phyloP scores from a whole-genome alignment of 2,888 invertebrate genomes.

The Phymatocera aterrima region DNA sequence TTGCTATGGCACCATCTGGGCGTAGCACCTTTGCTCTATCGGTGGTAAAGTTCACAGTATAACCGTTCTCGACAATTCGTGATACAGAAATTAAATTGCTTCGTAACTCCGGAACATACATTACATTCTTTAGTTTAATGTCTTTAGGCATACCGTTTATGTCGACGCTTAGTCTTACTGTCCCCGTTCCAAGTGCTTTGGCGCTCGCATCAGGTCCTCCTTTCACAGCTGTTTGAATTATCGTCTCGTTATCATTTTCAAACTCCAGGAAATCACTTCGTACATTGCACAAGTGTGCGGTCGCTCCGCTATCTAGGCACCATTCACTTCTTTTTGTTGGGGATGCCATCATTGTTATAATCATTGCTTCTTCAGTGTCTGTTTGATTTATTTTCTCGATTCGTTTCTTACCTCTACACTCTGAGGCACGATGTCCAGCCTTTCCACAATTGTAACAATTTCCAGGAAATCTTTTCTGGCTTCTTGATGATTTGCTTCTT shows the following conservation, averaged over 20 bases:
- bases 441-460: neutral
- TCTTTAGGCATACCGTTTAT: neutral
- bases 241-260: neutral
- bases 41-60: neutral
- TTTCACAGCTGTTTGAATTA: neutral
- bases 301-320: neutral
- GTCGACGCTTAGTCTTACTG: neutral
- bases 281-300: neutral
- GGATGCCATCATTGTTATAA: too few species aligned
- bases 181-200: too few species aligned
- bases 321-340: neutral
- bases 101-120: neutral
- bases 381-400: too few species aligned
- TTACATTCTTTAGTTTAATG: neutral
- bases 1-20: neutral
- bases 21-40: neutral
- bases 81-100: neutral
- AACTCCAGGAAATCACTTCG: neutral
- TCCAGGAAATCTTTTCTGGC: neutral
- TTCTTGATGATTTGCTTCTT: neutral
- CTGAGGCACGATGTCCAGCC: neutral
- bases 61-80: neutral
- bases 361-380: too few species aligned
- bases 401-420: too few species aligned
- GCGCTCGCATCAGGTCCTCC: neutral